phyloP scores from a whole-genome alignment of 2,888 invertebrate species.

The Seira musarum region DNA sequence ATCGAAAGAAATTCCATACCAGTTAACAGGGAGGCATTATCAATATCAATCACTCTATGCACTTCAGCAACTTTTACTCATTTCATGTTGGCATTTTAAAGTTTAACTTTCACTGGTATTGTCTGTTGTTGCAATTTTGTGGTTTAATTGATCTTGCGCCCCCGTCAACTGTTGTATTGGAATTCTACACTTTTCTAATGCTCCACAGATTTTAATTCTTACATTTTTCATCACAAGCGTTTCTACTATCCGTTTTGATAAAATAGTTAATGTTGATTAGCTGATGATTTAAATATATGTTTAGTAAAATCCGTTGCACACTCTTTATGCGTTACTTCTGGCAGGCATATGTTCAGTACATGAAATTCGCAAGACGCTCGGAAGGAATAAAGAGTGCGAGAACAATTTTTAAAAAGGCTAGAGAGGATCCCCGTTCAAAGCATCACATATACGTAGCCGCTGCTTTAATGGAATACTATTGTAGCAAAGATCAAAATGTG shows the following conservation, averaged over 20 bases:
- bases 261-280: too few relatives aligned
- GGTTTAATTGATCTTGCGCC: slow-evolving; percentile 45
- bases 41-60: too few relatives aligned
- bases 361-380: slow-evolving; percentile 97
- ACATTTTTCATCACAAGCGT: too few relatives aligned
- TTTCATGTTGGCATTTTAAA: slow-evolving; percentile 1
- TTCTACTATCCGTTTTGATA: too few relatives aligned
- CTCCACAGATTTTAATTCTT: too few relatives aligned
- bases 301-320: too few relatives aligned
- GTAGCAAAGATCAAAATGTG: slow-evolving; percentile 97
- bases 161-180: slow-evolving; percentile 43
- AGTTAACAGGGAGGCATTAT: slow-evolving; percentile 52
- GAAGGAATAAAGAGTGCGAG: slow-evolving; percentile 98
- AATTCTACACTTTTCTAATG: too few relatives aligned
- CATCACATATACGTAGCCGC: slow-evolving; percentile 98
- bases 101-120: too few relatives aligned
- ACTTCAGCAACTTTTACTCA: too few relatives aligned
- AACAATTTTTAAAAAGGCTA: slow-evolving; percentile 93
- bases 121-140: background rate
- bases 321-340: too few relatives aligned
- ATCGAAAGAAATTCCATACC: slow-evolving; percentile 49
- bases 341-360: slow-evolving; percentile 96
- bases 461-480: slow-evolving; percentile 99
- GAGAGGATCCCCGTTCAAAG: slow-evolving; percentile 87
- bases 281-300: too few relatives aligned